Conservation (phyloP, 2,113 vertebrate species). For the Heterotis niloticus region DNA sequence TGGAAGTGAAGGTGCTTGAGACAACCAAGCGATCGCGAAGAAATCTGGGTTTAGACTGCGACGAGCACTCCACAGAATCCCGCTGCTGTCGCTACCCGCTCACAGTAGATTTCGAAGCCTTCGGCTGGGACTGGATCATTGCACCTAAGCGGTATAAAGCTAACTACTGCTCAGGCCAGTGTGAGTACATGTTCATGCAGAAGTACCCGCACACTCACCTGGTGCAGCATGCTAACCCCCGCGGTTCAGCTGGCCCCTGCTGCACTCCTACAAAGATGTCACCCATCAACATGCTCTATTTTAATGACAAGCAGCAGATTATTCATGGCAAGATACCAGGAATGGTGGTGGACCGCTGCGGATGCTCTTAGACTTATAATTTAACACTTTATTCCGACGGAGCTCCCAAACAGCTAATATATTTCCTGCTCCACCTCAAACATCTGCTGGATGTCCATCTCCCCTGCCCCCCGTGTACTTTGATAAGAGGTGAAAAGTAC, state of each 20-base stretch:
- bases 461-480: constrained; percentile 14
- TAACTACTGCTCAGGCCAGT: constrained; percentile 98
- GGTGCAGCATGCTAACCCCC: constrained; percentile 93
- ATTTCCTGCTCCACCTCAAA: constrained; percentile 36
- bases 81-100: constrained; percentile 96
- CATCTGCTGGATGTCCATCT: constrained; percentile 49
- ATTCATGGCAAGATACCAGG: constrained; percentile 98
- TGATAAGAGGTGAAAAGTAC: constrained; percentile 21
- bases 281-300: constrained; percentile 99
- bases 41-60: constrained; percentile 93
- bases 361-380: constrained; percentile 81
- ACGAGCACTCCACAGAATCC: constrained; percentile 92
- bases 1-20: constrained; percentile 95
- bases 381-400: constrained; percentile 18
- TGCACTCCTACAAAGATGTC: constrained; percentile 99
- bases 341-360: constrained; percentile 96
- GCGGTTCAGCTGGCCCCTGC: constrained; percentile 92
- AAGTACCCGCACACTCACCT: constrained; percentile 97
- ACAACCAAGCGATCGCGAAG: constrained; percentile 88
- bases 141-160: constrained; percentile 97
- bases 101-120: constrained; percentile 95
- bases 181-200: constrained; percentile 99
- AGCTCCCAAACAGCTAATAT: constrained; percentile 29
- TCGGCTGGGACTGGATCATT: constrained; percentile 99
- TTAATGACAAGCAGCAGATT: constrained; percentile 98